A percentile compares a stretch with the other conserved stretches of the same genome.
Conservation (phyloP, 2,113 vertebrate species). For the Gnathonemus longibarbis region DNA sequence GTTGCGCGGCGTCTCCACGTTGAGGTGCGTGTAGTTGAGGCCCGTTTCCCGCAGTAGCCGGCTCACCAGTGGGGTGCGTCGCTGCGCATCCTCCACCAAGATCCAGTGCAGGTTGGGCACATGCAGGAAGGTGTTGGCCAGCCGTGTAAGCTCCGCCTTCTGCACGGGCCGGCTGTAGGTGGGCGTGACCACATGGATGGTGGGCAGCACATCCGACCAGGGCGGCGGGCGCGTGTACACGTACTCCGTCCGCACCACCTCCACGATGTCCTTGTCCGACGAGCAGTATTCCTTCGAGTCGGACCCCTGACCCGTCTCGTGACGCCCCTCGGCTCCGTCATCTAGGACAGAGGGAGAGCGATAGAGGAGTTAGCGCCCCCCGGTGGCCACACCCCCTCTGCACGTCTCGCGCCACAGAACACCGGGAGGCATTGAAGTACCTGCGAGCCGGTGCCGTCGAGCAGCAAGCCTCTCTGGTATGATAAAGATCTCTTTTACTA, state of each 20-base stretch:
- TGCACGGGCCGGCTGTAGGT: slow-evolving; percentile 94
- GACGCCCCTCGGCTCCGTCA: slow-evolving; percentile 76
- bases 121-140: slow-evolving; percentile 92
- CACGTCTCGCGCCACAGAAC: slow-evolving; percentile 54
- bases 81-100: slow-evolving; percentile 90
- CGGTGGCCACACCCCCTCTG: slow-evolving; percentile 43
- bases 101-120: slow-evolving; percentile 98
- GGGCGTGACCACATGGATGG: slow-evolving; percentile 93
- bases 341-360: slow-evolving; percentile 66
- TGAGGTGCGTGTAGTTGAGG: slow-evolving; percentile 97
- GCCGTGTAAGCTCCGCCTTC: slow-evolving; percentile 90
- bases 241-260: slow-evolving; percentile 97
- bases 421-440: slow-evolving; percentile 45
- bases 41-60: slow-evolving; percentile 83
- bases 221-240: slow-evolving; percentile 92
- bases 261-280: slow-evolving; percentile 93
- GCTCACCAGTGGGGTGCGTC: slow-evolving; percentile 78
- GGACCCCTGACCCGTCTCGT: slow-evolving; percentile 63
- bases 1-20: slow-evolving; percentile 93
- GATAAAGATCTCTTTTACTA: slow-evolving; percentile 80
- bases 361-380: slow-evolving; percentile 57
- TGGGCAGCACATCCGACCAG: slow-evolving; percentile 92
- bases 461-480: slow-evolving; percentile 70
- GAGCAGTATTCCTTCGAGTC: slow-evolving; percentile 95
- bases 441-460: slow-evolving; percentile 61